Percentiles rank a stretch among this genome's conserved stretches.
phyloP scores from a whole-genome alignment of 1,140 invertebrate species.

The Drosophila ohnishii region DNA sequence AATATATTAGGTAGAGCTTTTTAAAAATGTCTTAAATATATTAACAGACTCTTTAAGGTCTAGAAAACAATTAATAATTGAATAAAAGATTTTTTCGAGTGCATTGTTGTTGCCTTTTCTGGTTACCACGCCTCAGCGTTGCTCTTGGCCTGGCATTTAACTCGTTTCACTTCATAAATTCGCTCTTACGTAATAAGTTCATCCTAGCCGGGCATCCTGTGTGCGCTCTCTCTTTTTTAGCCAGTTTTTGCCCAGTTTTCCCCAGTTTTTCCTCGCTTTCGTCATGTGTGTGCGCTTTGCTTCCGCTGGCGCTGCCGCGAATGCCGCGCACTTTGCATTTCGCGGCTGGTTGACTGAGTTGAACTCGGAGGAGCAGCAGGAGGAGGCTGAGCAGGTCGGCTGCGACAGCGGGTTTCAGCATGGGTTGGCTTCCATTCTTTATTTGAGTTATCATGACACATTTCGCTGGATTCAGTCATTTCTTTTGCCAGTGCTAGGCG shows the following conservation, averaged over 20 bases:
- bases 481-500: constrained; percentile 58
- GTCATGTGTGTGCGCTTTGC: constrained; percentile 54
- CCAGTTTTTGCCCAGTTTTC: constrained; percentile 12
- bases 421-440: constrained; percentile 70
- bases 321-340: constrained; percentile 71
- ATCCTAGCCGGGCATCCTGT: constrained; percentile 38
- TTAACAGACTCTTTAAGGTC: background rate
- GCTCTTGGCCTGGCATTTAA: constrained; percentile 76
- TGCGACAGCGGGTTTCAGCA: constrained; percentile 52
- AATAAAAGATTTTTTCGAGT: background rate
- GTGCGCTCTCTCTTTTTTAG: constrained; percentile 4
- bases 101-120: constrained; percentile 20
- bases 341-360: constrained; percentile 73
- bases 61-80: background rate
- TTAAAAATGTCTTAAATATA: background rate
- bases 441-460: constrained; percentile 82
- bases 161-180: constrained; percentile 81
- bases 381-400: constrained; percentile 9
- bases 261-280: constrained; percentile 18
- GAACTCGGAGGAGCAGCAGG: constrained; percentile 15
- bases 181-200: constrained; percentile 80
- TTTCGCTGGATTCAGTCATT: constrained; percentile 80
- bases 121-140: constrained; percentile 24
- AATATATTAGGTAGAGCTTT: background rate
- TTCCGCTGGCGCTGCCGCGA: constrained; percentile 56